These are phyloP conservation scores for Cydia strobilella DNA, from an alignment of 1,140 invertebrate genomes.

Conservation along the genomic window DNA sequence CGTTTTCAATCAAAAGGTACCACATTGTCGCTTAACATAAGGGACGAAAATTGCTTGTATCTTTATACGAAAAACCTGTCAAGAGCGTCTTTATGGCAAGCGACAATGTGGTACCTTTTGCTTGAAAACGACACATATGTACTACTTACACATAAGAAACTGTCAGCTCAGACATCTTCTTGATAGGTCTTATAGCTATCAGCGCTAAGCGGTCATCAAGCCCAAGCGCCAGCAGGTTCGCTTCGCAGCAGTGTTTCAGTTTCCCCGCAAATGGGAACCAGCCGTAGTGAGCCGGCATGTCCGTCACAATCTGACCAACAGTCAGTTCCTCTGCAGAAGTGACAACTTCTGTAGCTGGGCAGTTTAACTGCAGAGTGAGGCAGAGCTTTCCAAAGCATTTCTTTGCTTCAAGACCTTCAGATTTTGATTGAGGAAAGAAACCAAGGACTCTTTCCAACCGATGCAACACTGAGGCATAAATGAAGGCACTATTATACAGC, in stretches of 20 bases:
- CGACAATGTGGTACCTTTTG: too few relatives aligned
- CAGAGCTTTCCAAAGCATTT: background rate
- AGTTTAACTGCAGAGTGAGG: background rate
- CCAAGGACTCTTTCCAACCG: background rate
- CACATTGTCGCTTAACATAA: too few relatives aligned
- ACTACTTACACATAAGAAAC: slow-evolving; percentile 38
- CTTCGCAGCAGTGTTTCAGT: slow-evolving; percentile 35
- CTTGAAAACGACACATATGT: too few relatives aligned
- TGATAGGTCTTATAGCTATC: slow-evolving; percentile 34
- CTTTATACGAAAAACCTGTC: too few relatives aligned
- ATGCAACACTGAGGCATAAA: slow-evolving; percentile 15
- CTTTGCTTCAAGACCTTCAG: slow-evolving; percentile 4
- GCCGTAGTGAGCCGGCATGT: slow-evolving; percentile 12
- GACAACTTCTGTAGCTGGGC: background rate
- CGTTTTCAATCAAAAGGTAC: too few relatives aligned
- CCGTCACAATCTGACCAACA: background rate
- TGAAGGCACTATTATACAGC: slow-evolving; percentile 19
- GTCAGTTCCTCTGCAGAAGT: background rate
- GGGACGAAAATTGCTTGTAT: too few relatives aligned
- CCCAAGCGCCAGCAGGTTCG: slow-evolving; percentile 31
- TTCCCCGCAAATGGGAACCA: slow-evolving; percentile 36
- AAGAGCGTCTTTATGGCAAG: too few relatives aligned
- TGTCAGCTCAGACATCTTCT: slow-evolving; percentile 32
- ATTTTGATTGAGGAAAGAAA: slow-evolving; percentile 31
- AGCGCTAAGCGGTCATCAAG: slow-evolving; percentile 30